Conservation (phyloP, 2,888 invertebrate species). For the Hyles lineata region DNA sequence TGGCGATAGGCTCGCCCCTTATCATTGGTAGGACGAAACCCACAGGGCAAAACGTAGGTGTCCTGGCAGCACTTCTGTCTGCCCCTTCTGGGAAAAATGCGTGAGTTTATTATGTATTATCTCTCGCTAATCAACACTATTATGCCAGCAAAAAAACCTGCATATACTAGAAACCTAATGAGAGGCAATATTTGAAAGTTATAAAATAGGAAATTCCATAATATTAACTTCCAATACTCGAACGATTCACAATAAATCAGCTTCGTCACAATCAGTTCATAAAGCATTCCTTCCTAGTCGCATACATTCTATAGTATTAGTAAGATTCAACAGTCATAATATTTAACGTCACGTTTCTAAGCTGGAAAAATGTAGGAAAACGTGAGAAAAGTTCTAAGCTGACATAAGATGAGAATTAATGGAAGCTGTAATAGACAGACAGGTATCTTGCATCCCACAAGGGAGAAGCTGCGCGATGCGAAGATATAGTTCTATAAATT, state of each 20-base stretch:
- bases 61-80: no score
- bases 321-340: constrained; percentile 14
- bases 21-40: no score
- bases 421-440: constrained; percentile 31
- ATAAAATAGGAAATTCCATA: no score
- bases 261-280: neutral
- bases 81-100: no score
- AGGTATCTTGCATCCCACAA: constrained; percentile 13
- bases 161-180: no score
- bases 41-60: no score
- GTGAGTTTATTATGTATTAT: no score
- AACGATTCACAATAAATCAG: neutral
- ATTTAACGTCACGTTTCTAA: constrained; percentile 26
- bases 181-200: no score
- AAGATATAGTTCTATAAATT: neutral
- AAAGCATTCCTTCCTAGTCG: neutral
- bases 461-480: neutral
- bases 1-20: no score
- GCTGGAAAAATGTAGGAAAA: constrained; percentile 31
- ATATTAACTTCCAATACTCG: neutral
- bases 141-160: no score
- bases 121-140: no score
- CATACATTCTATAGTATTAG: neutral
- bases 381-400: constrained; percentile 36
- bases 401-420: constrained; percentile 39